A percentile compares a stretch with the other conserved stretches of the same genome.
phyloP scores from a whole-genome alignment of 2,113 vertebrate species.

The Symphodus melops region DNA sequence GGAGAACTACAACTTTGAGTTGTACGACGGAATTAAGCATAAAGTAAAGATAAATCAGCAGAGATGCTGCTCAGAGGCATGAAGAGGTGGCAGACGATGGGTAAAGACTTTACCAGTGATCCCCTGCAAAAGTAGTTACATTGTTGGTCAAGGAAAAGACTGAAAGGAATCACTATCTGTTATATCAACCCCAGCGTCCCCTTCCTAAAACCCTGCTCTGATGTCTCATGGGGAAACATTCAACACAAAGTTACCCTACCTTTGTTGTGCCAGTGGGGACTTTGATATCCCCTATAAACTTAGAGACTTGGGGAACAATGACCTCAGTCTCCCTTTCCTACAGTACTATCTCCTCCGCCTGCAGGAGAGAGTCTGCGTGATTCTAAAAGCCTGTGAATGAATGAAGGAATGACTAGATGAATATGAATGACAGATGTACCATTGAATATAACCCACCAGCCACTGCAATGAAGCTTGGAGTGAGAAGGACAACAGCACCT shows the following conservation, averaged over 20 bases:
- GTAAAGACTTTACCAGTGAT: not conserved
- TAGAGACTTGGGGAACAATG: conserved; percentile 37
- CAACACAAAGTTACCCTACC: not conserved
- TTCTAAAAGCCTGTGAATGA: conserved; percentile 77
- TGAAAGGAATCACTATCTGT: conserved; percentile 58
- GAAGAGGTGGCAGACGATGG: conserved; percentile 58
- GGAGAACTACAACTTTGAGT: conserved; percentile 99
- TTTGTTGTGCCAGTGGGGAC: conserved; percentile 44
- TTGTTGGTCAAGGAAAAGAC: conserved; percentile 37
- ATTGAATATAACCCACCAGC: conserved; percentile 53
- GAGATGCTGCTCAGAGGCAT: conserved; percentile 97
- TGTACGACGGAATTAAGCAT: conserved; percentile 97
- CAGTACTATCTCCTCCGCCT: conserved; percentile 76
- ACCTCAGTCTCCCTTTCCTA: conserved; percentile 34
- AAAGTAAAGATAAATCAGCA: conserved; percentile 99
- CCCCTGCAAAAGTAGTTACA: conserved; percentile 15
- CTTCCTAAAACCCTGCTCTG: conserved; percentile 42
- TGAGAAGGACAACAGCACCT: conserved; percentile 32
- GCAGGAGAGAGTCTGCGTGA: conserved; percentile 75
- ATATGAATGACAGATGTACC: conserved; percentile 60
- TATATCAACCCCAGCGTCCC: conserved; percentile 39
- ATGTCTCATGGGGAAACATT: conserved; percentile 63
- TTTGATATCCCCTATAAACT: conserved; percentile 22
- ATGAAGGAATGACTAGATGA: conserved; percentile 74
- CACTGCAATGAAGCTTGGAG: conserved; percentile 41